phyloP scores from a whole-genome alignment of 1,140 invertebrate genomes.

The Zaprionus vittiger region DNA sequence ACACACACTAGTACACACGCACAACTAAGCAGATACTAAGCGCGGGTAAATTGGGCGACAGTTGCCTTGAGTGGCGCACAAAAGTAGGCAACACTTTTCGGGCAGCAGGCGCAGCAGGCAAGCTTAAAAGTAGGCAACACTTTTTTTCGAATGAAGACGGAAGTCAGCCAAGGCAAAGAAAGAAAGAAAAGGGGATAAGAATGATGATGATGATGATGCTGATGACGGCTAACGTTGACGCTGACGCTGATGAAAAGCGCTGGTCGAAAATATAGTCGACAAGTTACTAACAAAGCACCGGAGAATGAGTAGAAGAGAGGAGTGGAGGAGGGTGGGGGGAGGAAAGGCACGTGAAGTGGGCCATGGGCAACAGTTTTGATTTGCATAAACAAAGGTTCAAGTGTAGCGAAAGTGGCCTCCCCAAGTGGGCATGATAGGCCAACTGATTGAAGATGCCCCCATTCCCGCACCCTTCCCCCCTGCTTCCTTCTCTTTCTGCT shows the following conservation, averaged over 20 bases:
- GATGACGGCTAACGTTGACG: constrained; percentile 34
- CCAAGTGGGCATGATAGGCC: constrained; percentile 61
- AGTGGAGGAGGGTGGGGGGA: background rate
- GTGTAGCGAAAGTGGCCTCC: constrained; percentile 73
- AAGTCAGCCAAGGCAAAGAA: constrained; percentile 62
- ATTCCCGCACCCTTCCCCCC: background rate
- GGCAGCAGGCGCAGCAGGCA: background rate
- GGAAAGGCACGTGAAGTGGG: constrained; percentile 49
- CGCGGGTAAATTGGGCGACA: constrained; percentile 68
- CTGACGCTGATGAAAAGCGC: constrained; percentile 33
- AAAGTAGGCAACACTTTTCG: constrained; percentile 57
- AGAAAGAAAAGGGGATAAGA: background rate
- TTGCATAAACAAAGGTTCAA: constrained; percentile 82
- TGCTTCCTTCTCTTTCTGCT: background rate
- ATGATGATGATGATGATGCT: constrained; percentile 38
- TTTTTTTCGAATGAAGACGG: constrained; percentile 53
- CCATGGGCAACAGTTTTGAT: constrained; percentile 81
- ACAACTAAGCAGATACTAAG: constrained; percentile 72
- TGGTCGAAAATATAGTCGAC: constrained; percentile 23
- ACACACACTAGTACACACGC: constrained; percentile 34
- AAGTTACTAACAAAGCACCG: constrained; percentile 22
- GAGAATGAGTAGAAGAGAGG: background rate
- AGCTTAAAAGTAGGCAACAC: constrained; percentile 53
- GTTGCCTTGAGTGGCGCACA: constrained; percentile 61
- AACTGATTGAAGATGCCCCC: constrained; percentile 69